Evolutionary conservation across 2,113 vertebrate genomes (phyloP), one percentile per base, ranked within the genome.

Genomic region (Puffinus mauretanicus): DNA sequence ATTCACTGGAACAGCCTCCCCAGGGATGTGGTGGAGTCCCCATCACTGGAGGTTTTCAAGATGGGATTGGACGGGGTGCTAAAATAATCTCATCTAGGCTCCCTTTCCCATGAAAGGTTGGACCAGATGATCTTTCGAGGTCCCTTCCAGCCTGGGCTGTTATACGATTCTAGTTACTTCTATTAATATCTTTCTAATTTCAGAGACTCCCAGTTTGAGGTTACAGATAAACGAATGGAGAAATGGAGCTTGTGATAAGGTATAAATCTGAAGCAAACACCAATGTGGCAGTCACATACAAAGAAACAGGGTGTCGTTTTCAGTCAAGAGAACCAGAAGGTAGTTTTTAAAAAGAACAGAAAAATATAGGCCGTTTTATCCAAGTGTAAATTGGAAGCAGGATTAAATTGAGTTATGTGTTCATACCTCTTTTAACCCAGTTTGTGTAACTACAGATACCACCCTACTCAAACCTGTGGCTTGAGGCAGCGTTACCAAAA

Each of bases 231-330:
- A 69, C 0, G 7, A 38, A 51, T 9, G 32, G 27, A 80, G n/a
- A 76, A 83, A 80, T 7, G 4, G 22, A 64, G 16, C 44, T n/a
- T 66, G 61, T 32, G 57, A 18, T 19, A 65, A 84, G 40, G 32
- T 21, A 42, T 10, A 20, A 52, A 38, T 17, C 40, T 57, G 62
- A 80, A 77, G 58, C 36, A 64, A 80, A 77, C 40, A 52, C 6
- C 29, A 26, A 7, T 1, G 17, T 20, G 47, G 47, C 66, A 77
- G 32, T 38, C 15, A 20, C 0, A 0, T 15, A 62, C 6, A 7
- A 65, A 73, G 5, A 84, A 60, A 38, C 12, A 46, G 10, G 10
- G 25, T 29, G 29, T 11, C 19, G 25, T 51, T 67, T 82, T 69
- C 40, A 62, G 17, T 22, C 66, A 71, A 71, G 40, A 67, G 66